Base-by-base conservation (phyloP, 2,888 invertebrate species). In the Agrochola litura region DNA sequence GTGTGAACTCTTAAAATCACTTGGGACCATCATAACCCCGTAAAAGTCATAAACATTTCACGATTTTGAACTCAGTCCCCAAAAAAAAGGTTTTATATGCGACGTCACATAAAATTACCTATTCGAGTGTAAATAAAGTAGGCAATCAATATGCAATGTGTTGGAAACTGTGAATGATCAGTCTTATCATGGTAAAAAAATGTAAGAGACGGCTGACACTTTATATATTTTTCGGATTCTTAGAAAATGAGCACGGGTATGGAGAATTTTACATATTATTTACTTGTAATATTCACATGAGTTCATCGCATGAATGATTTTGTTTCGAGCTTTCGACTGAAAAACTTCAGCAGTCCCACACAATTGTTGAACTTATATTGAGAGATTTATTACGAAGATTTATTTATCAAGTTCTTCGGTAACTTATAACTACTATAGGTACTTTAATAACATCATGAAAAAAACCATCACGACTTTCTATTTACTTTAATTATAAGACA, bases 51-150 rank as follows among this genome's bases (percentile, higher is more conserved):
- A 89, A 89, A 87, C 85, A 78, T 86, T 88, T 83, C 85, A 82
- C 80, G 83, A 88, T 81, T 86, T 86, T 83, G 84, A 83, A 82
- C 82, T 85, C 73, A 82, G 69, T 71, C 79, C 80, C 85, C 66
- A 79, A 87, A 87, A 74, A 49, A 87, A 85, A 76, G 83, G 82
- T 88, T 89, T 91, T 90, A 87, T 82, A 85, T 77, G 82, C 76
- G 82, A 78, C 86, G 82, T 72, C 83, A 88, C 88, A 90, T 89
- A 89, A 89, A 91, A 90, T 90, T 86, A 90, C 78, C 86, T 89
- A 90, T 88, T 90, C 89, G 84, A 87, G 89, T 90, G 91, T 88
- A 82, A 85, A 89, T 89, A 88, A 86, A 89, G 85, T 82, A 86
- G 81, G 87, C 82, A 87, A 87, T 89, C 88, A 88, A 90, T 88